Evolutionary conservation across 2,797 vertebrate genomes (phyloP).

Genomic region (Manis javanica): DNA sequence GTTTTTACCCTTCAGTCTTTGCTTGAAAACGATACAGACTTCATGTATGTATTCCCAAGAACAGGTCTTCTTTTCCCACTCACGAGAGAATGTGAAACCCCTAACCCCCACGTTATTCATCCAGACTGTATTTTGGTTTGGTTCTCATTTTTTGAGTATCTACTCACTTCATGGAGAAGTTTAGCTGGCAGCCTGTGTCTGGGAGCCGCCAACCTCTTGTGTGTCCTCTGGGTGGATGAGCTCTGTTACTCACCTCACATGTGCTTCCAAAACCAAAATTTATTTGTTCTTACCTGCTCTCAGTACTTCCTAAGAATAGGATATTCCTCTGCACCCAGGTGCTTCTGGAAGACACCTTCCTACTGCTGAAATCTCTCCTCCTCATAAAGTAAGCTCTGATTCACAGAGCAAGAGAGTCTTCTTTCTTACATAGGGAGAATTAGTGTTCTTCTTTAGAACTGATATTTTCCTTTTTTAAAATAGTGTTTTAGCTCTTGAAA

Average conservation of each 20-base stretch:
- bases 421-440: not conserved
- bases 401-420: not conserved
- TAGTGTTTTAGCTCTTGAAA: not conserved
- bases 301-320: not conserved
- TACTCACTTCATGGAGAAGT: not conserved
- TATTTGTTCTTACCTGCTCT: not conserved
- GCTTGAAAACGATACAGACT: not conserved
- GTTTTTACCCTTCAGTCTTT: not conserved
- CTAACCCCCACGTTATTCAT: not conserved
- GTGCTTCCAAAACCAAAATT: not conserved
- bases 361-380: not conserved
- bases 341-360: not conserved
- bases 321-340: not conserved
- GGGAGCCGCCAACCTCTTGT: not conserved
- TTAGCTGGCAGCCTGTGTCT: not conserved
- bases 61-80: not conserved
- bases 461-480: not conserved
- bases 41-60: not conserved
- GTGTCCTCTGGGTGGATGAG: not conserved
- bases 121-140: not conserved
- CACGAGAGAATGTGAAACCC: not conserved
- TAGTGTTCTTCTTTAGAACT: not conserved
- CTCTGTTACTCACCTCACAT: not conserved
- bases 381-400: not conserved
- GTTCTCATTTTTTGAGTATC: not conserved